Evolutionary conservation across 2,113 vertebrate species (phyloP), one percentile per base, ranked within the genome.

Genomic region (Loxodonta africana): DNA sequence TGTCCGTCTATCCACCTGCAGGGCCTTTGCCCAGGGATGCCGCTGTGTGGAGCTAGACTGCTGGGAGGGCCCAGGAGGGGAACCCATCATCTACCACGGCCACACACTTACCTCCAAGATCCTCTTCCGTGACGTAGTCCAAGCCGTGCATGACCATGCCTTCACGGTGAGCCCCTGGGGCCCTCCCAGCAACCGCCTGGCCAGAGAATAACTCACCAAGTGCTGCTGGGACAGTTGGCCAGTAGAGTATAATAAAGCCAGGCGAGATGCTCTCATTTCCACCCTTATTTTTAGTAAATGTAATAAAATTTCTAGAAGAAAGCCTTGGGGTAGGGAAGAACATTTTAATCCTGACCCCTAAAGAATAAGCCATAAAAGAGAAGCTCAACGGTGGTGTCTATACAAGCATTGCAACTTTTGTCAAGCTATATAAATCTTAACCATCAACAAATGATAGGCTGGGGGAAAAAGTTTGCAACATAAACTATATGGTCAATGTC

Each of bases 41-140:
- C 99, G 99, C 83, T 99, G 99, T 7, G 99, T 99, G 98, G 99
- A 99, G 98, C 99, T 99, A 95, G 99, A 99, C 98, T 99, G 99
- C 98, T 99, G 99, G 99, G 99, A 99, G 62, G 99, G 99, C 15
- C 98, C 99, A 0, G 99, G 99, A 0, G 99, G 99, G 12, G 99
- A 99, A 25, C 99, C 99, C 0, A 15, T 99, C 8, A 99, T 99
- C 95, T 99, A 99, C 98, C 99, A 99, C 0, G 99, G 99, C 84
- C 99, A 99, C 98, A 99, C 99, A 0, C 98, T 99, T 82, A 99
- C 99, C 98, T 99, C 99, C 94, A 99, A 99, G 98, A 99, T 99
- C 98, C 98, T 99, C 83, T 99, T 99, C 96, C 99, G 99, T 0
- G 99, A 99, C 0, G 99, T 99, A 87, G 99, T 99, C 25, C 99